Conservation (phyloP, 2,113 vertebrate genomes). For the Sapayoa aenigma region DNA sequence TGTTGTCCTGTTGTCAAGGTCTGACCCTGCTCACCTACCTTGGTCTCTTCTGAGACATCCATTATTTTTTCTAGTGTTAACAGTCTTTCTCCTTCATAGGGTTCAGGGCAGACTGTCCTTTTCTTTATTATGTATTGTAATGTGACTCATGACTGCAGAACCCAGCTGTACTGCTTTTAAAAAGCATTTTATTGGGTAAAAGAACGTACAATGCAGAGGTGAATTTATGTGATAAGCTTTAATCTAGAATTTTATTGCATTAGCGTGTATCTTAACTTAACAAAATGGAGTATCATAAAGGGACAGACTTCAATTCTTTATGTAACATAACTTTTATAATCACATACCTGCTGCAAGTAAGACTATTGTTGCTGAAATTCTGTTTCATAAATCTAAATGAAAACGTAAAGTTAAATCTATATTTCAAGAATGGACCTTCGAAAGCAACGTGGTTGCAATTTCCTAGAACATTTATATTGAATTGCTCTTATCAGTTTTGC, state of each 20-base stretch:
- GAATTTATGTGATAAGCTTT: background rate
- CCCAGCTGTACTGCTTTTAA: background rate
- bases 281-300: background rate
- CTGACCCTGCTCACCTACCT: rapidly evolving
- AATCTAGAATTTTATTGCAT: background rate
- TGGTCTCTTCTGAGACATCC: background rate
- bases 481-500: background rate
- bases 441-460: background rate
- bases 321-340: background rate
- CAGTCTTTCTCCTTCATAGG: background rate
- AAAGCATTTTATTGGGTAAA: background rate
- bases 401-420: background rate
- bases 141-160: background rate
- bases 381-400: background rate
- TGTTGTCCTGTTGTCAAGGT: background rate
- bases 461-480: background rate
- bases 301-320: background rate
- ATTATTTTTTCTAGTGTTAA: background rate
- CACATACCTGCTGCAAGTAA: background rate
- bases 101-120: background rate
- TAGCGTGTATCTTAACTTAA: background rate
- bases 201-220: background rate
- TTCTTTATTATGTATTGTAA: background rate
- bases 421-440: background rate
- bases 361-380: background rate